A percentile compares a stretch with the other conserved stretches of the same genome.
Evolutionary conservation across 1,140 invertebrate species (phyloP).

Genomic region (Zaprionus gabonicus): DNA sequence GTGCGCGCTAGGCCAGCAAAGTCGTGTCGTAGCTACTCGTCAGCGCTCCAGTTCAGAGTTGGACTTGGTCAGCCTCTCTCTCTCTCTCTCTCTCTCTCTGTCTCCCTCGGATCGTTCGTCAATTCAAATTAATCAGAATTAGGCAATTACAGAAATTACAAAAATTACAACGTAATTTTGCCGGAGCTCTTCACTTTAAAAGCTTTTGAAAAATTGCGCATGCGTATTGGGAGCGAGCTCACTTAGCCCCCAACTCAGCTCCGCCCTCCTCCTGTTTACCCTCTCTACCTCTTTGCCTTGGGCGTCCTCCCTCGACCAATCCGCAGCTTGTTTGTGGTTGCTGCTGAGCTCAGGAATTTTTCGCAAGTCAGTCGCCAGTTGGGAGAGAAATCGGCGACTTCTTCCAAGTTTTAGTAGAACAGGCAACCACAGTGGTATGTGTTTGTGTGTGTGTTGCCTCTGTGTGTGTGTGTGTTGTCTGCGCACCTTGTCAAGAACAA

Average conservation of each 20-base stretch:
- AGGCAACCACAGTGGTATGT: background rate
- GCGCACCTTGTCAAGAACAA: conserved; percentile 23
- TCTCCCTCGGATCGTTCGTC: conserved; percentile 39
- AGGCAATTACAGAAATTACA: conserved; percentile 84
- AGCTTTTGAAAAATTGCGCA: conserved; percentile 83
- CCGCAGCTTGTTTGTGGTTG: conserved; percentile 40
- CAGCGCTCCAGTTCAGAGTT: conserved; percentile 43
- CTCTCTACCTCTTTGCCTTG: background rate
- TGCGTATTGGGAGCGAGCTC: conserved; percentile 67
- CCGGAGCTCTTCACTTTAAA: conserved; percentile 74
- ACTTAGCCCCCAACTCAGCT: conserved; percentile 4
- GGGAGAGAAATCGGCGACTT: conserved; percentile 16
- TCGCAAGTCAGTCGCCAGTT: conserved; percentile 48
- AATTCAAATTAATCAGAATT: conserved; percentile 84
- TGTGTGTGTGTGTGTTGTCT: conserved; percentile 26
- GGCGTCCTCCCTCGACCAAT: conserved; percentile 22
- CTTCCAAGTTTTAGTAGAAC: conserved; percentile 22
- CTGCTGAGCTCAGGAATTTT: conserved; percentile 50
- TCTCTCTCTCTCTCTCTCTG: too few relatives aligned
- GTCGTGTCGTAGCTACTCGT: conserved; percentile 12
- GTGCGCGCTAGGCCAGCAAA: background rate
- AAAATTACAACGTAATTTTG: conserved; percentile 84
- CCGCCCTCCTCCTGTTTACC: background rate
- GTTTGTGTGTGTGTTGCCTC: background rate
- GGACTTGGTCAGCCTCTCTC: background rate